phyloP scores from a whole-genome alignment of 1,140 invertebrate species.

The Pseudobourletiella spinata region DNA sequence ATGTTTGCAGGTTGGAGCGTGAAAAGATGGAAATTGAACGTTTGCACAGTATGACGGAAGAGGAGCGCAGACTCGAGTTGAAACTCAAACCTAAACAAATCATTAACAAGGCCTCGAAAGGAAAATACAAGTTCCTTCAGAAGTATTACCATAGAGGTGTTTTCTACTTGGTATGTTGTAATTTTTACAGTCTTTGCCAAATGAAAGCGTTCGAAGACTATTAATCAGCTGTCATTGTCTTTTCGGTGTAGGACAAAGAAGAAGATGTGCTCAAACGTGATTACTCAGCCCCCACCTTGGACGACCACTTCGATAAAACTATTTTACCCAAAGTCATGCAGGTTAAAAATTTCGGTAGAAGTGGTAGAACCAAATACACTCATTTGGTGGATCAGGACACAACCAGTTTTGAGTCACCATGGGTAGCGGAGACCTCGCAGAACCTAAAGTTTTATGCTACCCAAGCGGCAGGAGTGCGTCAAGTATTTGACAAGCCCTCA shows the following conservation, averaged over 20 bases:
- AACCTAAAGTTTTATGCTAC: slow-evolving; percentile 84
- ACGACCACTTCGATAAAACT: slow-evolving; percentile 99
- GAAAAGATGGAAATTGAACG: slow-evolving; percentile 86
- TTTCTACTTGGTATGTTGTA: slow-evolving; percentile 70
- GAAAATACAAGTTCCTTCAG: slow-evolving; percentile 99
- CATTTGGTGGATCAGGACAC: slow-evolving; percentile 99
- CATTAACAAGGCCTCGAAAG: slow-evolving; percentile 92
- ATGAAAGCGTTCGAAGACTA: neutral
- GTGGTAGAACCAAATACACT: slow-evolving; percentile 97
- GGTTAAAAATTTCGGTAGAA: slow-evolving; percentile 98
- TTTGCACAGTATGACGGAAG: slow-evolving; percentile 89
- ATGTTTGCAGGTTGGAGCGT: slow-evolving; percentile 56
- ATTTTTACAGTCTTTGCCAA: neutral
- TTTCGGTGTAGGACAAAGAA: slow-evolving; percentile 63
- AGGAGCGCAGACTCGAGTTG: slow-evolving; percentile 80
- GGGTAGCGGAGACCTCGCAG: slow-evolving; percentile 79
- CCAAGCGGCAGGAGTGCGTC: slow-evolving; percentile 91
- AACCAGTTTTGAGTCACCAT: slow-evolving; percentile 93
- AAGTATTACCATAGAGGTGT: slow-evolving; percentile 99
- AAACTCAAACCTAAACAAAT: slow-evolving; percentile 86
- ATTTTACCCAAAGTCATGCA: slow-evolving; percentile 99
- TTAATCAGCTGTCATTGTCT: neutral
- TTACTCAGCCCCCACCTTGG: slow-evolving; percentile 91
- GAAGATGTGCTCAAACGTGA: slow-evolving; percentile 89
- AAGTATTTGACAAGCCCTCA: slow-evolving; percentile 76